A percentile compares a stretch with the other conserved stretches of the same genome.
Evolutionary conservation across 1,140 invertebrate species (phyloP).

Genomic region (Bombus superbus): DNA sequence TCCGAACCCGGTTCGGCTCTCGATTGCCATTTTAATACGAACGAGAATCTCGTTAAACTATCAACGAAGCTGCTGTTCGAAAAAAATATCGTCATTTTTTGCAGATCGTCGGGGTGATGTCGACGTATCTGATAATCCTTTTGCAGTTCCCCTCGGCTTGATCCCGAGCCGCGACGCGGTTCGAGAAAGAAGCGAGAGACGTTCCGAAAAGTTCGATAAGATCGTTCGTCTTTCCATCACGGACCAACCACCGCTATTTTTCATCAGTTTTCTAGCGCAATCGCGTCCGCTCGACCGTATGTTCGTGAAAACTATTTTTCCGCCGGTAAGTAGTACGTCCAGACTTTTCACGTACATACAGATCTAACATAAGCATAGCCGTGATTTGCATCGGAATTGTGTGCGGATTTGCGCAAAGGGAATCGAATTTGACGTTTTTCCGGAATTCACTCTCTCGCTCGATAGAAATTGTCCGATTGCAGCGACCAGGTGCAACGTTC

Average conservation of each 20-base stretch:
- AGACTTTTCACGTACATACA: background rate
- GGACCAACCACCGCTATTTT: background rate
- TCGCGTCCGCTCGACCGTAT: background rate
- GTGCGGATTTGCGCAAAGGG: constrained; percentile 32
- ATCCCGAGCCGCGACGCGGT: too few relatives aligned
- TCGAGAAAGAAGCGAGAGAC: background rate
- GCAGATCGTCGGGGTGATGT: constrained; percentile 71
- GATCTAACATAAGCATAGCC: too few relatives aligned
- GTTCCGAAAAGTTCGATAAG: background rate
- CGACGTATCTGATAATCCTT: constrained; percentile 78
- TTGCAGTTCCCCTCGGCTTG: constrained; percentile 72
- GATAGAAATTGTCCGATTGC: background rate
- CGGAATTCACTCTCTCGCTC: background rate
- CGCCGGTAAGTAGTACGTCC: constrained; percentile 9
- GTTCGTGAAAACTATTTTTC: constrained; percentile 37
- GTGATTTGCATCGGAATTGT: constrained; percentile 54
- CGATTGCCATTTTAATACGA: background rate
- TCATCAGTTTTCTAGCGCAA: background rate
- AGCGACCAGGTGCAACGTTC: background rate
- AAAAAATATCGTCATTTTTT: constrained; percentile 19
- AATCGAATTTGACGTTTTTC: background rate
- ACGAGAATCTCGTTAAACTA: background rate
- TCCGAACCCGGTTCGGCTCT: too few relatives aligned
- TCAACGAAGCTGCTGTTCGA: background rate
- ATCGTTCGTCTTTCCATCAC: background rate